Evolutionary conservation across 2,797 vertebrate genomes (phyloP).

Genomic region (Tolypeutes matacus): DNA sequence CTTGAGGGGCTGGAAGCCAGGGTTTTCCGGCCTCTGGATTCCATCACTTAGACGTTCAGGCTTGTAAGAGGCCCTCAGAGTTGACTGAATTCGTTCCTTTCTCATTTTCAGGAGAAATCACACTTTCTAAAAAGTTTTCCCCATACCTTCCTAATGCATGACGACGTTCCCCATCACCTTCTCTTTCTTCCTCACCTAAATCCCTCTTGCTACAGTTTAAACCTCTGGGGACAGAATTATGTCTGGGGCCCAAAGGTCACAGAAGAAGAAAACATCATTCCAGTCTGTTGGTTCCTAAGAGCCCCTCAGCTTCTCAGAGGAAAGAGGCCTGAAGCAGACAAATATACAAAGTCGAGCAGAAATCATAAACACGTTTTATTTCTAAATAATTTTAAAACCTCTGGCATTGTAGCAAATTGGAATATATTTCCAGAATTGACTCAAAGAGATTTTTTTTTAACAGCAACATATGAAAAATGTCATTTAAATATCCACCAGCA

Average conservation of each 20-base stretch:
- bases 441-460: constrained; percentile 82
- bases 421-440: constrained; percentile 84
- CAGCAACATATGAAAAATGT: constrained; percentile 85
- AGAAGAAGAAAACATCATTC: background rate
- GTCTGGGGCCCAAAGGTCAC: background rate
- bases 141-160: background rate
- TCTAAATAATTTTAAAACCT: constrained; percentile 85
- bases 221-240: background rate
- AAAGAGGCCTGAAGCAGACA: constrained; percentile 72
- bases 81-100: background rate
- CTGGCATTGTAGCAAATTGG: constrained; percentile 86
- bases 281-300: background rate
- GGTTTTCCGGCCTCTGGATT: background rate
- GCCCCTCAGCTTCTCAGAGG: constrained; percentile 53
- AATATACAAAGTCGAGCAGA: constrained; percentile 80
- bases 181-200: background rate
- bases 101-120: constrained; percentile 5
- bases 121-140: constrained; percentile 42
- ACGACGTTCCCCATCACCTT: background rate
- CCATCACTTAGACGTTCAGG: background rate
- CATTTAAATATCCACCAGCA: constrained; percentile 85
- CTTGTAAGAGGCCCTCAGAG: background rate
- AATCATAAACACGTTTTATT: constrained; percentile 86
- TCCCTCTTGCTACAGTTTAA: background rate
- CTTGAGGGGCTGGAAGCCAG: background rate